Conservation (phyloP, 2,888 invertebrate species). For the Spilarctia lutea region DNA sequence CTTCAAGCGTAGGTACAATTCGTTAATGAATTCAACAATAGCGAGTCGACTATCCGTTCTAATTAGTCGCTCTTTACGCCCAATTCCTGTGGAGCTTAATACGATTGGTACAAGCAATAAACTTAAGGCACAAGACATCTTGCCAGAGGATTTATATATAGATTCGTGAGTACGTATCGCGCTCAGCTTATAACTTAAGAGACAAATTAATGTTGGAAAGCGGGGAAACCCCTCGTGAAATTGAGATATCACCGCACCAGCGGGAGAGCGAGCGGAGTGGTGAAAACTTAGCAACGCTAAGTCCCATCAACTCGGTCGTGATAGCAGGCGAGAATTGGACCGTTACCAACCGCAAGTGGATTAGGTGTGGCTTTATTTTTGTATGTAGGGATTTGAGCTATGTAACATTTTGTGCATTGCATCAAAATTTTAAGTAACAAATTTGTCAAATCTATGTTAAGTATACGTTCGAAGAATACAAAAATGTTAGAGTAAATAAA, state of each 20-base stretch:
- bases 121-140: conserved; percentile 46
- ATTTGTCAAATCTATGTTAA: background rate
- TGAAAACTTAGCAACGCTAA: conserved; percentile 84
- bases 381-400: conserved; percentile 26
- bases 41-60: conserved; percentile 71
- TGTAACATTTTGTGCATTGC: background rate
- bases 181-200: conserved; percentile 62
- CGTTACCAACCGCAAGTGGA: conserved; percentile 31
- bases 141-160: conserved; percentile 27
- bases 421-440: background rate
- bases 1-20: conserved; percentile 61
- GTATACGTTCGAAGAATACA: background rate
- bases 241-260: conserved; percentile 69
- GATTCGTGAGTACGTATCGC: conserved; percentile 44
- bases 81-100: conserved; percentile 68
- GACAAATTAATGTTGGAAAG: conserved; percentile 72
- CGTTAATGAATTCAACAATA: conserved; percentile 77
- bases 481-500: background rate
- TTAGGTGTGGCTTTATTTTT: conserved; percentile 47
- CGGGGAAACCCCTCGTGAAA: conserved; percentile 75
- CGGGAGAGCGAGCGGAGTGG: conserved; percentile 68
- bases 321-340: conserved; percentile 50
- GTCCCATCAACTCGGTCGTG: conserved; percentile 68
- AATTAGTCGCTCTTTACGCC: conserved; percentile 76
- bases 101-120: conserved; percentile 59